Percentiles rank a stretch among this genome's conserved stretches.
Conservation (phyloP, 2,113 vertebrate species). For the Aphyosemion australe region DNA sequence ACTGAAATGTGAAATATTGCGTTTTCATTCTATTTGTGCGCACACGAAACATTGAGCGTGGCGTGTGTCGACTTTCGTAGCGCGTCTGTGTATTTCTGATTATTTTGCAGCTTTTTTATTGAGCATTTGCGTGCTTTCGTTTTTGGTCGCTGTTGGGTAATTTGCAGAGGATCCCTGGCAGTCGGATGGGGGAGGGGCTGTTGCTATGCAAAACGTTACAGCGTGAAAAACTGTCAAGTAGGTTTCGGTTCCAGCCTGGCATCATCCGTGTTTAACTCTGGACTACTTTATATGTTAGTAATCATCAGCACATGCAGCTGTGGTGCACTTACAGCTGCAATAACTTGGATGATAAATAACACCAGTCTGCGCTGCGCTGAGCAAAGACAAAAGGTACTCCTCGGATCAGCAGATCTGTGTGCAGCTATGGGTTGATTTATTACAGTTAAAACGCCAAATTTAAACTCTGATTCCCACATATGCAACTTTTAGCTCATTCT, state of each 20-base stretch:
- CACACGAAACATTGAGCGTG: accelerated
- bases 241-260: conserved; percentile 47
- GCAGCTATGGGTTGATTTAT: neutral
- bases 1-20: accelerated
- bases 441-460: neutral
- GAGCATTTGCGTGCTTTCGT: conserved; percentile 28
- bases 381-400: neutral
- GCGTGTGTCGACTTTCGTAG: accelerated
- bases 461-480: neutral
- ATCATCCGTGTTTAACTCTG: conserved; percentile 24
- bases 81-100: accelerated
- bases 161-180: conserved; percentile 63
- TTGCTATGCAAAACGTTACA: conserved; percentile 84
- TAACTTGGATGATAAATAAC: neutral
- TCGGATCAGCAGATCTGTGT: neutral
- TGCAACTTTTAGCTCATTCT: conserved; percentile 24
- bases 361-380: neutral
- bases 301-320: conserved; percentile 17
- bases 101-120: neutral
- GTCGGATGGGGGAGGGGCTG: conserved; percentile 69
- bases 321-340: neutral
- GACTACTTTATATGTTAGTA: conserved; percentile 31
- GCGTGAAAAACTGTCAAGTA: conserved; percentile 75
- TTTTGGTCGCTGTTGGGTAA: conserved; percentile 33
- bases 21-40: accelerated